A percentile compares a stretch with the other conserved stretches of the same genome.
Evolutionary conservation across 2,797 vertebrate species (phyloP).

Genomic region (Tragopan temminckii): DNA sequence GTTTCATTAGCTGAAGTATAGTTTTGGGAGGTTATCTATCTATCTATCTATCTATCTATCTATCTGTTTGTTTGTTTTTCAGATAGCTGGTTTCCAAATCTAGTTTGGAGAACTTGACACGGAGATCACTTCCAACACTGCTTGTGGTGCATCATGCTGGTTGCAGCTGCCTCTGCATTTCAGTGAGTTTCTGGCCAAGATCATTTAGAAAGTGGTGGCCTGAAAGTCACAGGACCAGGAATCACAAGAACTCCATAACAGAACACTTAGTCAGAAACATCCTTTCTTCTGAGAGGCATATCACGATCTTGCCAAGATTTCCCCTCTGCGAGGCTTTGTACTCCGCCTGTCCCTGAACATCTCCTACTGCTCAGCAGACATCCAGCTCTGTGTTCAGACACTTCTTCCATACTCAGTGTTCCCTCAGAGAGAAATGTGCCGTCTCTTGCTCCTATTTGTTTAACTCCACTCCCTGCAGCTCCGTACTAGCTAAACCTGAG

Average conservation of each 20-base stretch:
- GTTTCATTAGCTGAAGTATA: background rate
- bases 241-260: background rate
- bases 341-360: slow-evolving; percentile 28
- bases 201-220: background rate
- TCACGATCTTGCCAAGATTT: background rate
- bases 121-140: background rate
- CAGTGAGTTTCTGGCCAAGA: background rate
- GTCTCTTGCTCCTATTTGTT: background rate
- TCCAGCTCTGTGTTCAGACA: slow-evolving; percentile 17
- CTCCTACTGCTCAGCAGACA: slow-evolving; percentile 43
- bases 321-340: background rate
- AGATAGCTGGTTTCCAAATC: background rate
- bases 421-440: slow-evolving; percentile 17
- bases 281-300: background rate
- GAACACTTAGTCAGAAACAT: background rate
- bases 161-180: background rate
- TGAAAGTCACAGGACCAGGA: background rate
- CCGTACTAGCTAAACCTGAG: background rate
- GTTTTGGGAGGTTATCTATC: background rate
- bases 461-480: slow-evolving; percentile 1
- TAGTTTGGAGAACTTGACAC: background rate
- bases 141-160: fast-evolving
- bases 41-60: too few relatives aligned
- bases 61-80: too few relatives aligned
- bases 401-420: slow-evolving; percentile 46